Evolutionary conservation across 2,888 invertebrate genomes (phyloP).

Genomic region (Minunthozetes semirufus): DNA sequence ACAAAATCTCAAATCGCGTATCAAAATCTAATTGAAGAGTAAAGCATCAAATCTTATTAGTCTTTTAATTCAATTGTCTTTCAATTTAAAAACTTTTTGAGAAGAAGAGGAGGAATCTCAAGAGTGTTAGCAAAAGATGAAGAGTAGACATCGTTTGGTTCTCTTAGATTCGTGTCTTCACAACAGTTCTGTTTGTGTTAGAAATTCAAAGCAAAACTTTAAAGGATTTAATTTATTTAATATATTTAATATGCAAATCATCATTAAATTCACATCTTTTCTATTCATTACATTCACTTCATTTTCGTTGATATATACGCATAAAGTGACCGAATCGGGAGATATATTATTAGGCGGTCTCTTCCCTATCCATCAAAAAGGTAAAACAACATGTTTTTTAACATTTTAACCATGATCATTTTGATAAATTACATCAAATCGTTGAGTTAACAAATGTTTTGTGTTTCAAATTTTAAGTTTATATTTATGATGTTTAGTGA

Average conservation of each 20-base stretch:
- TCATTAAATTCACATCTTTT: conserved; percentile 25
- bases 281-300: conserved; percentile 20
- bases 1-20: neutral
- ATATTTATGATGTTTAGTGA: neutral
- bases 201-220: neutral
- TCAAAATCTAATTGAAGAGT: neutral
- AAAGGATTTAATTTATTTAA: conserved; percentile 18
- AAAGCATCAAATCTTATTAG: conserved; percentile 12
- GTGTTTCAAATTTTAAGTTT: too few relatives aligned
- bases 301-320: conserved; percentile 11
- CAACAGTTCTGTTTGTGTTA: neutral
- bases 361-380: conserved; percentile 56
- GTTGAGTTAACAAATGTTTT: too few relatives aligned
- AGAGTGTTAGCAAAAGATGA: neutral
- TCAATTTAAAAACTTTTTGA: neutral
- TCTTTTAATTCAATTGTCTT: neutral
- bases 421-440: too few relatives aligned
- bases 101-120: neutral
- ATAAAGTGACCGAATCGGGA: conserved; percentile 47
- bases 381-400: too few relatives aligned
- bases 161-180: neutral
- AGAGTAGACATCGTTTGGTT: neutral
- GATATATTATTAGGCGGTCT: conserved; percentile 56
- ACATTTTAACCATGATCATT: too few relatives aligned
- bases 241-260: conserved; percentile 28